Evolutionary conservation across 2,797 vertebrate species (phyloP), one percentile per base, ranked within the genome.

Genomic region (Triplophysa yarkandensis): DNA sequence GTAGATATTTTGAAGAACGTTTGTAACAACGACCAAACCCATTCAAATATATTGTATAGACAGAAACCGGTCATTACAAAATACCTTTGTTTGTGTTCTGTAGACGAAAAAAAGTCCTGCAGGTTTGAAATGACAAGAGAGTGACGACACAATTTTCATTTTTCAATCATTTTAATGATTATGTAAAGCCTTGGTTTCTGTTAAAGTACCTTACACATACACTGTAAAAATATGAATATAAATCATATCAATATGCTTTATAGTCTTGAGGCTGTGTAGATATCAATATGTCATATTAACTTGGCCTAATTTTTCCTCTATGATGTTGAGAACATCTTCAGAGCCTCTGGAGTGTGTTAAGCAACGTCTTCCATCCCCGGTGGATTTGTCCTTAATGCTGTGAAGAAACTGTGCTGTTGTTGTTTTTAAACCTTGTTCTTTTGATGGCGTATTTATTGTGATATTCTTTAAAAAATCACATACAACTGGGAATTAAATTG

Each of bases 281-380:
- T 25, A 60, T 23, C 10, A 55, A 77, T 82, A 62, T 77, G 75
- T 77, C 76, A 76, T 77, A 79, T 73, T 75, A 72, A 61, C 73
- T 73, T 73, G 71, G 68, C 77, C 74, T 76, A 52, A 52, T 74
- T 79, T 74, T 65, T 2, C 63, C 23, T n/a, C 61, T 68, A 41
- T 41, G 52, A 77, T 60, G 69, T 57, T 77, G 52, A 66, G 19
- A 43, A 76, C 48, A 30, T 70, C 41, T 44, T 70, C 25, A 60
- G 64, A 61, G n/a, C 30, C 52, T 62, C 3, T 36, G 39, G 21
- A 39, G 52, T 65, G 36, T 57, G 28, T 11, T 36, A 21, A 55
- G 13, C 41, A 43, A 17, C 14, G 46, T 46, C 19, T 55, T 11
- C 17, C 8, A n/a, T 57, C 41, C n/a, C 41, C 13, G 13, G n/a